Conservation (phyloP, 1,140 invertebrate genomes). For the Lasioglossum albipes region DNA sequence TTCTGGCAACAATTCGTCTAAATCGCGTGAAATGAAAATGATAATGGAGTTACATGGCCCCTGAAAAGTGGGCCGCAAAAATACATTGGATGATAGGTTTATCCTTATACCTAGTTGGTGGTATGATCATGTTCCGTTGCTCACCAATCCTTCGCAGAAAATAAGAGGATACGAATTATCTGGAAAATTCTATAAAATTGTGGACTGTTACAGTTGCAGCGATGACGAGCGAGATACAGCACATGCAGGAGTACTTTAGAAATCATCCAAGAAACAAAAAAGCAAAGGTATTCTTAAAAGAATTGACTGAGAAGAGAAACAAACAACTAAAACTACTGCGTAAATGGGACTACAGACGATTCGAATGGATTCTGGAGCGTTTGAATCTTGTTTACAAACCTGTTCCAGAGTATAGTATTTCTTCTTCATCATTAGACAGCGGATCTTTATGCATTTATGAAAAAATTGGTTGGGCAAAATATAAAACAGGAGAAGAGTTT, state of each 20-base stretch:
- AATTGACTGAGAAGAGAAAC: constrained; percentile 88
- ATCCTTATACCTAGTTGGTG: too few relatives aligned
- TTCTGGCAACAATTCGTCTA: too few relatives aligned
- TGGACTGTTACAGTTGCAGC: constrained; percentile 79
- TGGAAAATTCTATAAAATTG: background rate
- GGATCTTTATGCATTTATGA: too few relatives aligned
- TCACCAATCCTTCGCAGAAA: too few relatives aligned
- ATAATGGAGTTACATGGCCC: too few relatives aligned
- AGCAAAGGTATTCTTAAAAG: constrained; percentile 82
- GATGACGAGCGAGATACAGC: constrained; percentile 81
- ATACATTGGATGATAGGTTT: too few relatives aligned
- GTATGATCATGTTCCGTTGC: constrained; percentile 13
- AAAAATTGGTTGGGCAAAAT: too few relatives aligned
- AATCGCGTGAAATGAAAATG: too few relatives aligned
- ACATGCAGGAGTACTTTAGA: constrained; percentile 80
- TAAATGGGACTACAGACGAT: constrained; percentile 89
- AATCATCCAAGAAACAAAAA: constrained; percentile 79
- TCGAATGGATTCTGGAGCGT: constrained; percentile 92
- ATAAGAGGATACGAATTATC: background rate
- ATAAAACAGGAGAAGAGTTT: too few relatives aligned
- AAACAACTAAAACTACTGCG: constrained; percentile 86
- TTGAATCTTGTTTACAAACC: constrained; percentile 89
- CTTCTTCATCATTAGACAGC: background rate
- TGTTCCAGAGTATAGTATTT: constrained; percentile 80
- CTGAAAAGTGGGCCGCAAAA: too few relatives aligned